Evolutionary conservation across 2,113 vertebrate species (phyloP).

Genomic region (Prunella himalayana): DNA sequence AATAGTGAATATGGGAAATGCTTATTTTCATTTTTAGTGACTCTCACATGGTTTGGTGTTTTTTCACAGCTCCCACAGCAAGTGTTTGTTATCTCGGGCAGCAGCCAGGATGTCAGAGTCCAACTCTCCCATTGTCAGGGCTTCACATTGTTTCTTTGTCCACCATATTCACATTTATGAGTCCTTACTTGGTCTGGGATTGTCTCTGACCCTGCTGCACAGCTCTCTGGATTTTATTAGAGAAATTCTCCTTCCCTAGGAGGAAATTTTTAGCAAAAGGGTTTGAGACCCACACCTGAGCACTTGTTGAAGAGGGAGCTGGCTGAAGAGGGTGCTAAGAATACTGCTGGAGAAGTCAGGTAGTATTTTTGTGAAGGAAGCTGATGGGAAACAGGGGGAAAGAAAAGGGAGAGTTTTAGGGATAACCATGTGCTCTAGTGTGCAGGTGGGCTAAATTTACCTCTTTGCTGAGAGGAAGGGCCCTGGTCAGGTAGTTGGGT

Average conservation of each 20-base stretch:
- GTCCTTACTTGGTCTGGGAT: neutral
- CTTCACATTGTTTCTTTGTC: neutral
- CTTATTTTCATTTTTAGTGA: neutral
- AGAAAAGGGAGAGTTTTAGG: neutral
- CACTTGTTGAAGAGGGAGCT: neutral
- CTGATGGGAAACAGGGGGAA: neutral
- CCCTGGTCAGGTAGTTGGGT: neutral
- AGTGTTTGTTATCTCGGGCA: neutral
- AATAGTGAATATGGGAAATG: neutral
- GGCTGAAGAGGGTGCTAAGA: neutral
- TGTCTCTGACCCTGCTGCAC: neutral
- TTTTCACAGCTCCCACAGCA: neutral
- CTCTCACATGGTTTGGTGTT: neutral
- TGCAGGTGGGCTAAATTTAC: neutral
- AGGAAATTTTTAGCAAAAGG: neutral
- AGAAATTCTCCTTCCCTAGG: neutral
- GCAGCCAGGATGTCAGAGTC: neutral
- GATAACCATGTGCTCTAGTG: neutral
- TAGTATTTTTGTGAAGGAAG: neutral
- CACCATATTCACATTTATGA: neutral
- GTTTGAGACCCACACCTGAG: neutral
- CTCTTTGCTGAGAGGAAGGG: neutral
- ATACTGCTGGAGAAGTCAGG: neutral
- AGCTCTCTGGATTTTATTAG: neutral
- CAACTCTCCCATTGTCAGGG: neutral